Conservation (phyloP, 2,113 vertebrate genomes). For the Polypterus senegalus region DNA sequence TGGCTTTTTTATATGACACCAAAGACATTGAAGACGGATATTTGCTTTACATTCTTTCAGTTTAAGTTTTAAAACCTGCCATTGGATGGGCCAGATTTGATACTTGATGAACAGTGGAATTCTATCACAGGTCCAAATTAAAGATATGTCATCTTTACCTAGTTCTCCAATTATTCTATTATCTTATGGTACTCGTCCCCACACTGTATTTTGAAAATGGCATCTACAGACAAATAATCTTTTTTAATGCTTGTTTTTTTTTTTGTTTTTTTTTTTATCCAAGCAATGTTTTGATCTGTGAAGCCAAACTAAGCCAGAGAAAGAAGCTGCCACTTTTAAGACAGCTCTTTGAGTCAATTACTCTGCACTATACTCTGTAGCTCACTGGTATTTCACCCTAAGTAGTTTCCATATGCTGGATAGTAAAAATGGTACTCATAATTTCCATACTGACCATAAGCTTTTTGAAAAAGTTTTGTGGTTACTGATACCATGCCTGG, state of each 20-base stretch:
- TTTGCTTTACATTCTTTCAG: slow-evolving; percentile 9
- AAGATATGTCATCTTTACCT: slow-evolving; percentile 10
- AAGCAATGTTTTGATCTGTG: not conserved
- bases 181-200: slow-evolving; percentile 14
- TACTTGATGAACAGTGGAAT: slow-evolving; percentile 19
- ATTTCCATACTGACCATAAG: slow-evolving; percentile 17
- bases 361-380: not conserved
- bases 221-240: not conserved
- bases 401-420: not conserved
- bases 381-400: not conserved
- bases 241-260: not conserved
- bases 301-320: not conserved
- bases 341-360: not conserved
- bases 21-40: slow-evolving; percentile 14
- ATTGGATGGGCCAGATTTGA: slow-evolving; percentile 16
- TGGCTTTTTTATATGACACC: slow-evolving; percentile 20
- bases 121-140: slow-evolving; percentile 22
- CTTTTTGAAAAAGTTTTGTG: slow-evolving; percentile 13
- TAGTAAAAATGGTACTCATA: slow-evolving; percentile 23
- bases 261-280: not conserved
- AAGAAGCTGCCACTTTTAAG: not conserved
- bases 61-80: slow-evolving; percentile 14
- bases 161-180: slow-evolving; percentile 2
- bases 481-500: slow-evolving; percentile 15
- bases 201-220: slow-evolving; percentile 11